Percentiles rank a stretch among this genome's conserved stretches.
Evolutionary conservation across 2,888 invertebrate genomes (phyloP).

Genomic region (Rapana venosa): DNA sequence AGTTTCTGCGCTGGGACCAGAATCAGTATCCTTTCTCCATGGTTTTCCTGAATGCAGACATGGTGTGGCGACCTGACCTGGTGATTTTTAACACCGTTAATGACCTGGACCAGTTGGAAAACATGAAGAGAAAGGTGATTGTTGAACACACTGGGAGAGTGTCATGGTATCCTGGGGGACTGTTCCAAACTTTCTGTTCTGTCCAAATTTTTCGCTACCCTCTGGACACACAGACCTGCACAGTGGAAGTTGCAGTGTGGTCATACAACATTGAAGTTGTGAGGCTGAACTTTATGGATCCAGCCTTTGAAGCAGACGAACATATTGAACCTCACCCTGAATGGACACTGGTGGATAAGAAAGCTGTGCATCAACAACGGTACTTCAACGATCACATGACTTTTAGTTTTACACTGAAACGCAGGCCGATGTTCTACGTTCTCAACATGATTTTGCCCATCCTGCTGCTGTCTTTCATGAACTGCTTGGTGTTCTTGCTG

Average conservation of each 20-base stretch:
- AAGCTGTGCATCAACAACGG: no score
- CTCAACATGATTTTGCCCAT: neutral
- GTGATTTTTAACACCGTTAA: slow-evolving; percentile 34
- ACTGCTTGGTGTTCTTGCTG: neutral
- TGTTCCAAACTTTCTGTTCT: slow-evolving; percentile 36
- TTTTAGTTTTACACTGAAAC: neutral
- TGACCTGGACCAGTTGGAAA: slow-evolving; percentile 21
- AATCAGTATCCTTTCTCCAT: neutral
- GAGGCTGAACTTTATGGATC: no score
- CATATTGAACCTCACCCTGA: neutral
- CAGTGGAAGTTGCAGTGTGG: slow-evolving; percentile 22
- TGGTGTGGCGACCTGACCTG: slow-evolving; percentile 37
- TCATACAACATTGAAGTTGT: neutral
- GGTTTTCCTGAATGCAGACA: neutral
- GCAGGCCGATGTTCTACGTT: slow-evolving; percentile 12
- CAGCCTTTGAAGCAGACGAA: neutral
- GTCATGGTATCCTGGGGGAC: slow-evolving; percentile 38
- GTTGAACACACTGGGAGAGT: slow-evolving; percentile 18
- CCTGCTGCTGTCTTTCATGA: neutral
- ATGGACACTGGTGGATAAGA: neutral
- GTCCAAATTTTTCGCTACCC: slow-evolving; percentile 37
- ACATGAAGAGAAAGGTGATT: slow-evolving; percentile 25
- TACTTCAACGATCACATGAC: neutral
- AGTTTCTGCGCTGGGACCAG: slow-evolving; percentile 29
- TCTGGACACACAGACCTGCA: slow-evolving; percentile 38